Conservation (phyloP, 2,113 vertebrate species). For the Pluvialis apricaria region DNA sequence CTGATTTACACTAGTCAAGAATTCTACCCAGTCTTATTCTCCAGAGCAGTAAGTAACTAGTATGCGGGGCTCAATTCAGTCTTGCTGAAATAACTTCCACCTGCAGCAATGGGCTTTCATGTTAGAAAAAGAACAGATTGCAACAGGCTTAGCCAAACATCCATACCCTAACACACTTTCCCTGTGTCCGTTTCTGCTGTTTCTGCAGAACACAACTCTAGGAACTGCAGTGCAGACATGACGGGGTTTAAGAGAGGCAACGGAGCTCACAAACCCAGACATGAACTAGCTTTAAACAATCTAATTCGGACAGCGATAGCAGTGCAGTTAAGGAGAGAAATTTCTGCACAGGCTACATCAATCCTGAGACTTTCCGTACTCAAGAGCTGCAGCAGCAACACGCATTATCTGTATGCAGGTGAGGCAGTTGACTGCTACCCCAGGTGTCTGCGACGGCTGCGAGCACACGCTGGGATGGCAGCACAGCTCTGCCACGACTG, state of each 20-base stretch:
- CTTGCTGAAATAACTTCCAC: not conserved
- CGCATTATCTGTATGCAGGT: not conserved
- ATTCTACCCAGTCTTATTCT: not conserved
- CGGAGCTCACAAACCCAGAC: not conserved
- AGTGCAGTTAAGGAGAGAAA: not conserved
- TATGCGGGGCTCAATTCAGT: not conserved
- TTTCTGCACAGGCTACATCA: not conserved
- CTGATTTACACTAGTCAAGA: not conserved
- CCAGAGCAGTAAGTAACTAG: not conserved
- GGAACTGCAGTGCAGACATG: not conserved
- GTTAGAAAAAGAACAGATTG: not conserved
- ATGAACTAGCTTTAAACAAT: not conserved
- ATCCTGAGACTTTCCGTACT: not conserved
- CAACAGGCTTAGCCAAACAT: not conserved
- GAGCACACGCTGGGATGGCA: not conserved
- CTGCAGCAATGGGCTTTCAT: not conserved
- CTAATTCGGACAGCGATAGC: not conserved
- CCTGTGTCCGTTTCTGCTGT: not conserved
- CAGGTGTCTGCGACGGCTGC: not conserved
- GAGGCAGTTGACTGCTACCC: not conserved
- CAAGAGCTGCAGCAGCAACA: not conserved
- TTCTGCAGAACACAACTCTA: not conserved
- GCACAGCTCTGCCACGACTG: fast-evolving
- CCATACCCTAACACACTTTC: not conserved
- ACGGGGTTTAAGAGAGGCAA: not conserved